Base-by-base conservation (phyloP, 2,113 vertebrate genomes). In the Lophotis ruficrista region DNA sequence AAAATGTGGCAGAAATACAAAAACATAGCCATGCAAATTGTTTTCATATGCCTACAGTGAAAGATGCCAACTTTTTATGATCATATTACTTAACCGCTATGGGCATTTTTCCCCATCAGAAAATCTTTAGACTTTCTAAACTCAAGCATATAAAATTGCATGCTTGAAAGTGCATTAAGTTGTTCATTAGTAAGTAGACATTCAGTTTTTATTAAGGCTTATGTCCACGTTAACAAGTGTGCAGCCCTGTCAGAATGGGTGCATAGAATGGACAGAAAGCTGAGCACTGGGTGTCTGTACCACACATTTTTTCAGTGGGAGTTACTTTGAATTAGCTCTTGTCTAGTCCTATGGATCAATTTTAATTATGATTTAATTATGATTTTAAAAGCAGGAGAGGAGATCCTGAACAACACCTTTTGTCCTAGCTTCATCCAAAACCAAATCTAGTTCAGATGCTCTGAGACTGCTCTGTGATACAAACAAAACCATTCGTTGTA, bases 251-350 rank as follows among this genome's bases (percentile, higher is more conserved):
- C 47, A 50, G 41, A 73, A 77, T 27, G 12, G 4, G 3, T 57
- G 5, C 0, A 0, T 33, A 53, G 45, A 78, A 90, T 31, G 13
- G 82, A 7, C 11, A 77, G 66, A 51, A 35, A 45, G 22, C 13
- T 70, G 37, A 70, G 15, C 14, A 41, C 31, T 0, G 2, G 2
- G 4, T 37, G 7, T 38, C 6, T 48, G n/a, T 25, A 31, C 22
- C 17, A 62, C 2, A 4, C 1, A 30, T 20, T 78, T 82, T 57
- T 73, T 37, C 53, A 54, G 18, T 41, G 17, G 15, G 10, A 11
- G 1, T 87, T 84, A 41, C 22, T 62, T 78, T 50, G 12, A 93
- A 50, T 81, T 73, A 87, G 3, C 4, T 62, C 3, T 48, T 72
- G 16, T 71, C 47, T 54, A 45, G 37, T 56, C 33, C 12, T 68